Evolutionary conservation across 2,797 vertebrate species (phyloP).

Genomic region (Hypotaenidia okinawae): DNA sequence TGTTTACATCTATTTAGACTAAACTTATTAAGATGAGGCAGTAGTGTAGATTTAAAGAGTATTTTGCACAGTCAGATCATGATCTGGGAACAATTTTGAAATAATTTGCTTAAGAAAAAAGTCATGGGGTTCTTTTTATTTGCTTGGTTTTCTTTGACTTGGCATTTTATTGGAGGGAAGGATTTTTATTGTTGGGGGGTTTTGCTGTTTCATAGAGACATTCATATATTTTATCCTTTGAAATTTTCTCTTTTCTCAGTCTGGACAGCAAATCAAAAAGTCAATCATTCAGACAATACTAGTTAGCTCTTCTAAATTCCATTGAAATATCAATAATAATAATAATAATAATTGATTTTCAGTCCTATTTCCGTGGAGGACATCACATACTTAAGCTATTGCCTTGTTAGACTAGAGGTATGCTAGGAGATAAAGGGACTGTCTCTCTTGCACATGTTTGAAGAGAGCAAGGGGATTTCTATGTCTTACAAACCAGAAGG

Average conservation of each 20-base stretch:
- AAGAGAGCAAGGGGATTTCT: conserved; percentile 4
- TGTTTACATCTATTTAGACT: background rate
- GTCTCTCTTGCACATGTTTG: background rate
- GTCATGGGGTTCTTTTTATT: background rate
- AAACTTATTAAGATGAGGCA: background rate
- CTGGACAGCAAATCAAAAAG: conserved; percentile 26
- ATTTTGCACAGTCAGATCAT: background rate
- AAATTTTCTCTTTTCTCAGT: background rate
- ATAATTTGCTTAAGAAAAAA: background rate
- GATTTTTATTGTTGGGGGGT: background rate
- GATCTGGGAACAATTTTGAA: background rate
- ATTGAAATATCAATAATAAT: conserved; percentile 25
- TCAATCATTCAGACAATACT: background rate
- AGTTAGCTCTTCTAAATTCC: background rate
- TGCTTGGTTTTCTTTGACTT: background rate
- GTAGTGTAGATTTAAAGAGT: background rate
- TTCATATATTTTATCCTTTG: background rate
- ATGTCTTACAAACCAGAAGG: conserved; percentile 48
- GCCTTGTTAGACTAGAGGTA: conserved; percentile 5
- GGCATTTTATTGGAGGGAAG: background rate
- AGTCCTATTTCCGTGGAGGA: background rate
- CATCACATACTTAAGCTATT: conserved; percentile 2
- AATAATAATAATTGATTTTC: conserved; percentile 39
- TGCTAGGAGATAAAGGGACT: conserved; percentile 6
- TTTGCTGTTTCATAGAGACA: background rate